Base-by-base conservation (phyloP, 2,113 vertebrate genomes). In the Dromiciops gliroides region DNA sequence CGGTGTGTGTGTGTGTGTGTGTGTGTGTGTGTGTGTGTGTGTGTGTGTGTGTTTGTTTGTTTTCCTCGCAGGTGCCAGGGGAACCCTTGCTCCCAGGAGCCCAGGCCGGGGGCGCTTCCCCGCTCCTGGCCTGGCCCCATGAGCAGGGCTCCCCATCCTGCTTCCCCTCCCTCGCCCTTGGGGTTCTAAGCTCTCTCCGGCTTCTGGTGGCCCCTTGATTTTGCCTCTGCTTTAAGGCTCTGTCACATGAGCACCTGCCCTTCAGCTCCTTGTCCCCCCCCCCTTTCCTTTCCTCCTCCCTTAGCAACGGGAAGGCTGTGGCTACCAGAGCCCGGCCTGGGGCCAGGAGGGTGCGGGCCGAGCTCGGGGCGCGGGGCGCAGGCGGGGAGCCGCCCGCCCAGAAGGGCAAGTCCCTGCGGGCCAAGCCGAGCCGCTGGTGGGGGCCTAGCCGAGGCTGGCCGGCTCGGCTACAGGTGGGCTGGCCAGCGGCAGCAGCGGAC, bases 231-330 rank as follows among this genome's bases (percentile, higher is more conserved):
- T 89, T 67, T 48, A 26, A 90, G 95, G 94, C 94, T 96, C 2
- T 0, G 37, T 90, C 95, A 89, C 96, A 92, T 95, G 67, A 31
- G 60, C 47, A 37, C 90, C 52, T 19, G 9, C 12, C 90, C 95
- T 91, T 16, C 12, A 25, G 90, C 48, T 28, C 93, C 90, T 10
- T 3, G 2, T 31, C 90, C 95, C 96, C 93, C 95, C 96, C 3
- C 93, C 91, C 95, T 97, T 89, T 97, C 98, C 97, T 97, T 95
- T 75, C 97, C 98, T 93, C 95, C 98, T 93, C 98, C 98, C 98
- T 96, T 99, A 98, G 99, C 98, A 99, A 99, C 99, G 95, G 56
- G n/a, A 51, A 92, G 95, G 97, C 89, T 91, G 97, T 98, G 98
- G 97, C 98, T 97, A 94, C 97, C 37, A 97, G 93, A 4, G 93